Evolutionary conservation across 2,888 invertebrate genomes (phyloP).

Genomic region (Arenicola marina): DNA sequence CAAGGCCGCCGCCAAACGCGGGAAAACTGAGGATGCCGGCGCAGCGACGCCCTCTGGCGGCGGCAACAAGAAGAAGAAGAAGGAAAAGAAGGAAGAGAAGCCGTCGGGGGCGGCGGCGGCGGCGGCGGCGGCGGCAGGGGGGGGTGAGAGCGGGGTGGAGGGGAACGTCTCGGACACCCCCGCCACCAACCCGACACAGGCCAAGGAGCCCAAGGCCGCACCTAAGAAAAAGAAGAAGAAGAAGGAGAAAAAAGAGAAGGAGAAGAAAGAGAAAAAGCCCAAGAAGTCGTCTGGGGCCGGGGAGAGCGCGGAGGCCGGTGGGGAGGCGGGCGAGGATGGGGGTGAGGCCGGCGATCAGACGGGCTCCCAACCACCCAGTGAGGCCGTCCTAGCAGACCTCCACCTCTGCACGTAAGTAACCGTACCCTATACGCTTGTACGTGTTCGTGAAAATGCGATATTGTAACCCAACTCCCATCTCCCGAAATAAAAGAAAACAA

Average conservation of each 20-base stretch:
- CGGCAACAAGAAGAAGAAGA: constrained; percentile 10
- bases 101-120: constrained; percentile 34
- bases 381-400: too few relatives aligned
- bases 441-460: too few relatives aligned
- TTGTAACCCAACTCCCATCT: too few relatives aligned
- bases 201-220: constrained; percentile 5
- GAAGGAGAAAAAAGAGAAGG: constrained; percentile 18
- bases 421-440: too few relatives aligned
- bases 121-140: constrained; percentile 37
- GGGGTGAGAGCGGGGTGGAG: constrained; percentile 7
- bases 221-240: constrained; percentile 12
- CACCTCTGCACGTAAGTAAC: too few relatives aligned
- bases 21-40: not conserved
- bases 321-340: too few relatives aligned
- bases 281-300: constrained; percentile 4
- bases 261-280: constrained; percentile 15
- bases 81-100: constrained; percentile 33
- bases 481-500: too few relatives aligned
- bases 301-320: not conserved
- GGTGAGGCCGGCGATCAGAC: too few relatives aligned
- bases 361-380: too few relatives aligned
- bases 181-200: not conserved
- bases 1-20: not conserved
- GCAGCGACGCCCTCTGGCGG: not conserved
- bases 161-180: not conserved